Evolutionary conservation across 2,888 invertebrate species (phyloP).

Genomic region (Ctena decussata): DNA sequence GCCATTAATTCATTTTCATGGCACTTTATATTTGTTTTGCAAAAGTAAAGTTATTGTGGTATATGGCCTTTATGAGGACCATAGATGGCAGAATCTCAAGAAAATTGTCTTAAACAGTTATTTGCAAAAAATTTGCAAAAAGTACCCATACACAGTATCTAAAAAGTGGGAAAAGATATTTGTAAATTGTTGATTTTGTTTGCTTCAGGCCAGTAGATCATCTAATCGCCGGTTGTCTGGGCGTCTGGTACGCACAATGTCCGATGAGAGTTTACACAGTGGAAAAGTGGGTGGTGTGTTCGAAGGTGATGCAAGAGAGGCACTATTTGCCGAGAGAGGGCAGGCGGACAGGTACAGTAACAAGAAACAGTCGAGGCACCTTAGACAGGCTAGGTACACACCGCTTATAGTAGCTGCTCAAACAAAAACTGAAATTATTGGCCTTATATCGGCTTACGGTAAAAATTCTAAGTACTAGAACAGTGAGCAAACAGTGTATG

Average conservation of each 20-base stretch:
- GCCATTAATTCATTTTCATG: too few species aligned
- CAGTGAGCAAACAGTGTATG: too few species aligned
- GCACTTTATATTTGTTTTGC: too few species aligned
- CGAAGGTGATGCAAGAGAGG: conserved; percentile 62
- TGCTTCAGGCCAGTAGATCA: conserved; percentile 54
- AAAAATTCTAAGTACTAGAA: too few species aligned
- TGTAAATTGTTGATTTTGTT: background rate
- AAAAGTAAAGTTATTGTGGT: too few species aligned
- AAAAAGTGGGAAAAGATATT: background rate
- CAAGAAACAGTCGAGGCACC: background rate
- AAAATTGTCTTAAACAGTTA: too few species aligned
- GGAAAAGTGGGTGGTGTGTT: conserved; percentile 68
- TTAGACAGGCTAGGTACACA: background rate
- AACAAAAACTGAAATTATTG: too few species aligned
- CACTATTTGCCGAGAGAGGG: conserved; percentile 60
- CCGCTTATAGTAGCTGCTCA: background rate
- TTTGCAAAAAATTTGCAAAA: too few species aligned
- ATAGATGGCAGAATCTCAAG: too few species aligned
- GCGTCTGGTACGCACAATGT: conserved; percentile 84
- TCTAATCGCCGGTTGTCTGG: conserved; percentile 64
- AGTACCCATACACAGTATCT: too few species aligned
- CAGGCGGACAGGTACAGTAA: conserved; percentile 45
- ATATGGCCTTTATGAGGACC: too few species aligned
- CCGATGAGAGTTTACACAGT: conserved; percentile 85
- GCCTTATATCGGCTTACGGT: too few species aligned